Evolutionary conservation across 1,140 invertebrate genomes (phyloP), one percentile per base, ranked within the genome.

Genomic region (Danaus plexippus): DNA sequence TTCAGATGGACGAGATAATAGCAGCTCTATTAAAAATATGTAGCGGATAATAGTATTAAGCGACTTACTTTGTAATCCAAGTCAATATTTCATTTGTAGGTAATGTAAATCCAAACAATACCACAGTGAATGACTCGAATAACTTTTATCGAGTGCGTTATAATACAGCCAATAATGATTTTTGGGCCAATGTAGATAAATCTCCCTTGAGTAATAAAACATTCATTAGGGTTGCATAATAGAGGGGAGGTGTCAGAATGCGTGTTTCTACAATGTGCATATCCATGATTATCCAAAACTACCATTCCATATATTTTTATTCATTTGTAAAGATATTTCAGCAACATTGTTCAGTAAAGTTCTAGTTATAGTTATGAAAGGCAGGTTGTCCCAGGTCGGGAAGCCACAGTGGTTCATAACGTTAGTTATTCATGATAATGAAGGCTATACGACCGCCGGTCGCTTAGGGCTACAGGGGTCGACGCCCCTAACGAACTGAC

Each of bases 361-460:
- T 32, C 5, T 32, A 32, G 22, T 32, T 32, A 32, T 32, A 32
- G 22, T 32, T 32, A 32, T 32, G n/a, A 8, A 7, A 32, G 22
- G 66, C 68, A 74, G 67, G 77, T 86, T 84, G 77, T 70, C 79
- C 76, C 73, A 84, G 80, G 83, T 86, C 82, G 73, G 74, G 46
- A 60, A 65, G 58, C 60, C 59, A 66, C 67, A 63, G 62, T 74
- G 68, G 22, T 64, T 69, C 69, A 73, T 72, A 71, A 66, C 68
- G 71, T 84, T 75, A 80, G 57, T 80, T 79, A 83, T 86, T 82
- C 80, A 85, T 80, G 71, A 61, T 69, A 63, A 59, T 69, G 63
- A 57, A 72, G 67, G 58, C 57, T 66, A 67, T 57, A 54, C 63
- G 62, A 54, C 60, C 64, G 67, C 66, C 64, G 52, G 67, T 53